Conservation (phyloP, 2,797 vertebrate genomes). For the Melopsittacus undulatus region DNA sequence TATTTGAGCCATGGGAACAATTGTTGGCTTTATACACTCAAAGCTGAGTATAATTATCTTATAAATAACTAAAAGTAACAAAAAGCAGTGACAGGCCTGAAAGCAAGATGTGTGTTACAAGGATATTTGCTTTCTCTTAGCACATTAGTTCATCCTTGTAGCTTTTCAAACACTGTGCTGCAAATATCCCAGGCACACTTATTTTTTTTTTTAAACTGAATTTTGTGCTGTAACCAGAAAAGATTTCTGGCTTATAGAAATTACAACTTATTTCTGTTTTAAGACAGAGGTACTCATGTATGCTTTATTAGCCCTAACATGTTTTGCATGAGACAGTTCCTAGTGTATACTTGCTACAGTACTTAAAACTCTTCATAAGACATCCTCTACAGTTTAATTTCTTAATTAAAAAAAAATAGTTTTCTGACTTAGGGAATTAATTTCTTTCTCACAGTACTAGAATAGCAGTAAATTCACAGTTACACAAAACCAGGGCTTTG, state of each 20-base stretch:
- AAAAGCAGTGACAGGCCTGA: not conserved
- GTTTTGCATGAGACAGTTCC: accelerated
- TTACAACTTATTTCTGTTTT: not conserved
- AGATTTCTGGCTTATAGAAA: not conserved
- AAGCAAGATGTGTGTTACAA: not conserved
- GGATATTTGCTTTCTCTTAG: not conserved
- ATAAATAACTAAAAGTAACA: constrained; percentile 47
- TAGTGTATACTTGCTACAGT: not conserved
- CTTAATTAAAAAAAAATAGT: not conserved
- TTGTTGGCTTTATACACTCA: constrained; percentile 43
- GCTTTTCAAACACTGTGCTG: not conserved
- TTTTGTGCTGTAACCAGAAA: no score
- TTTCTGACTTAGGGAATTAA: not conserved
- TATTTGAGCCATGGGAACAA: constrained; percentile 24
- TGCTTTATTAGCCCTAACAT: not conserved
- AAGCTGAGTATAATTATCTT: constrained; percentile 40
- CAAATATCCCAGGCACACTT: not conserved
- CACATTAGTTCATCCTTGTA: not conserved
- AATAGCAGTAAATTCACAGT: not conserved
- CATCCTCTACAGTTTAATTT: not conserved
- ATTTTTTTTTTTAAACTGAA: not conserved
- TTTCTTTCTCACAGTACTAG: not conserved
- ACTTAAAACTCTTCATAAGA: not conserved
- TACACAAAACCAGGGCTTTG: not conserved
- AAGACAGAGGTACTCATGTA: not conserved